Evolutionary conservation across 2,888 invertebrate genomes (phyloP), one percentile per base, ranked within the genome.

Genomic region (Callyntrura sp.): DNA sequence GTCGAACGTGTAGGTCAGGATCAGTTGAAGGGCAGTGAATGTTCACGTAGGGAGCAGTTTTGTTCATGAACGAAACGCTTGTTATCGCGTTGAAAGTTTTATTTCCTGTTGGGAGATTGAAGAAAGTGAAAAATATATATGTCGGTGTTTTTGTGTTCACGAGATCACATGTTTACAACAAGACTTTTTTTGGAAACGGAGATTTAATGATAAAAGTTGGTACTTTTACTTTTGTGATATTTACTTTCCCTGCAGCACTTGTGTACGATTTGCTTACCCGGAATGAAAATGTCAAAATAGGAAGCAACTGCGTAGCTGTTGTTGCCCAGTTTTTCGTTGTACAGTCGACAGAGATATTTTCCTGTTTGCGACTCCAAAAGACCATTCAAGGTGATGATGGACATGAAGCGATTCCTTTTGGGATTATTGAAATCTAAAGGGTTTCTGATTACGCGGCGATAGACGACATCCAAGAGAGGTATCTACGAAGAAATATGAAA

Each of bases 331-430:
- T 85, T 88, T 11, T 73, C 81, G 70, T 90, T 88, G 43, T 85
- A 91, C 23, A 85, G 76, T 9, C 91, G 51, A 51, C 91, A 91
- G 1, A 90, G 35, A 35, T 91, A 91, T 55, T 90, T 88, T 9
- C 91, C 91, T 35, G 81, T 90, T 70, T 91, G 90, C 3, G 82
- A 90, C 28, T 91, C 88, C 11, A 85, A 68, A 3, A 90, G 76
- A 5, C 90, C 91, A n/a, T 86, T 60, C 12, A 91, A 65, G 12
- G 55, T 62, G 12, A 91, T 68, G 0, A 70, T 48, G 4, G 90
- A 55, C 68, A 85, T 51, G 68, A 91, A 91, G 43, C 82, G 81
- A 17, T 73, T 88, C 20, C 70, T 43, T 14, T 81, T 45, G 12
- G 82, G 76, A 20, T 91, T 86, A 45, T 60, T 35, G 45, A 82